A percentile compares a stretch with the other conserved stretches of the same genome.
phyloP scores from a whole-genome alignment of 2,888 invertebrate species.

The Erebia palarica region DNA sequence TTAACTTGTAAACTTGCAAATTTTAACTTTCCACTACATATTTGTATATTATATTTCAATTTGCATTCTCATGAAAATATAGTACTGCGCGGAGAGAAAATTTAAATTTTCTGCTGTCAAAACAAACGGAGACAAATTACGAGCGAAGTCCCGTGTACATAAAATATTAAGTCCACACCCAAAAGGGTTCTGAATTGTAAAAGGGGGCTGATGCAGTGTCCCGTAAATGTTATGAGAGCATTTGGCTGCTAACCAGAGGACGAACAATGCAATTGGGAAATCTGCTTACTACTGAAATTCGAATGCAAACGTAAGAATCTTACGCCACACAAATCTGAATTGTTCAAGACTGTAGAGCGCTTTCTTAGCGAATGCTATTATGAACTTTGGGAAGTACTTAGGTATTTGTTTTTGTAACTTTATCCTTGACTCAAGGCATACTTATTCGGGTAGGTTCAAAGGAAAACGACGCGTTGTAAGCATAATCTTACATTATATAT shows the following conservation, averaged over 20 bases:
- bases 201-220: conserved; percentile 34
- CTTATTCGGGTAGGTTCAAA: too few relatives aligned
- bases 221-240: conserved; percentile 34
- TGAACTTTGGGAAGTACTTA: neutral
- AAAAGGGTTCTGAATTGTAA: conserved; percentile 37
- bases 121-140: conserved; percentile 13
- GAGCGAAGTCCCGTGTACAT: conserved; percentile 17
- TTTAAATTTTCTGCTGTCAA: conserved; percentile 11
- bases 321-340: conserved; percentile 25
- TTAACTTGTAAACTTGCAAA: neutral
- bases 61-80: conserved; percentile 5
- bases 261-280: conserved; percentile 36
- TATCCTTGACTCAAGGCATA: too few relatives aligned
- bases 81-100: neutral
- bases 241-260: conserved; percentile 39
- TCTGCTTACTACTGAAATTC: conserved; percentile 27
- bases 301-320: conserved; percentile 22
- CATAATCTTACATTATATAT: too few relatives aligned
- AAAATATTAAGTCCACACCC: conserved; percentile 20
- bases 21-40: too few relatives aligned
- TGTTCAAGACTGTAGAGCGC: conserved; percentile 7
- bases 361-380: conserved; percentile 5
- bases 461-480: too few relatives aligned
- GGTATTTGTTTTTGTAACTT: neutral
- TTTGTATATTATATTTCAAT: neutral